A percentile compares a stretch with the other conserved stretches of the same genome.
Conservation (phyloP, 2,888 invertebrate genomes). For the Coecobrya sp. region DNA sequence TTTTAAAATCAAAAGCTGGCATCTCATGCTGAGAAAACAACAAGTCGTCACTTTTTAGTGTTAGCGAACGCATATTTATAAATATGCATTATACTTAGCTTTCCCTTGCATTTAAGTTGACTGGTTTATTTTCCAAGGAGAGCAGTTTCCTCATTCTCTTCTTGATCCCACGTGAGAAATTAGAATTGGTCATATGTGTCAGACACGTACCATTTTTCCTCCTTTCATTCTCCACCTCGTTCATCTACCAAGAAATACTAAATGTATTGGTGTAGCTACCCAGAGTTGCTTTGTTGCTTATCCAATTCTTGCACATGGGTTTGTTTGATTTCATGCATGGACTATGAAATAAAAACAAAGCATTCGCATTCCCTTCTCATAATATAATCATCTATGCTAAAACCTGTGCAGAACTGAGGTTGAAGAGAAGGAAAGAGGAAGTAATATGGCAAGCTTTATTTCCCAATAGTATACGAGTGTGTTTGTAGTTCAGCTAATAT, state of each 20-base stretch:
- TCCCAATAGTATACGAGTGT: not conserved
- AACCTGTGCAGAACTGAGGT: too few species aligned
- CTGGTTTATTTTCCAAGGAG: not conserved
- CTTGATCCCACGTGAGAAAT: slow-evolving; percentile 2
- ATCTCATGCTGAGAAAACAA: too few species aligned
- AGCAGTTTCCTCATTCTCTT: not conserved
- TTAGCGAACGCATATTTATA: too few species aligned
- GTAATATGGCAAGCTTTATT: not conserved
- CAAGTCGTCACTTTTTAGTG: too few species aligned
- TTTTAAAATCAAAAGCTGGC: too few species aligned
- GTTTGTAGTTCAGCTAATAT: slow-evolving; percentile 22
- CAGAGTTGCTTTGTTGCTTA: not conserved
- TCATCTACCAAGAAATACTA: not conserved
- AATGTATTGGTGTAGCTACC: not conserved
- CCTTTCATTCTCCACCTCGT: not conserved
- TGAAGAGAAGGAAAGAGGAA: slow-evolving; percentile 4
- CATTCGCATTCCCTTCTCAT: too few species aligned
- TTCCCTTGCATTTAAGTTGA: not conserved
- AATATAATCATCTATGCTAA: too few species aligned
- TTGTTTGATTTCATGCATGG: slow-evolving; percentile 6
- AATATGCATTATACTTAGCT: too few species aligned
- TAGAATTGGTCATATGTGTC: not conserved
- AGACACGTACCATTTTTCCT: not conserved
- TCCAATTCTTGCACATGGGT: not conserved
- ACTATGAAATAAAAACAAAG: not conserved